phyloP scores from a whole-genome alignment of 2,888 invertebrate genomes.

The Andrena dorsata region DNA sequence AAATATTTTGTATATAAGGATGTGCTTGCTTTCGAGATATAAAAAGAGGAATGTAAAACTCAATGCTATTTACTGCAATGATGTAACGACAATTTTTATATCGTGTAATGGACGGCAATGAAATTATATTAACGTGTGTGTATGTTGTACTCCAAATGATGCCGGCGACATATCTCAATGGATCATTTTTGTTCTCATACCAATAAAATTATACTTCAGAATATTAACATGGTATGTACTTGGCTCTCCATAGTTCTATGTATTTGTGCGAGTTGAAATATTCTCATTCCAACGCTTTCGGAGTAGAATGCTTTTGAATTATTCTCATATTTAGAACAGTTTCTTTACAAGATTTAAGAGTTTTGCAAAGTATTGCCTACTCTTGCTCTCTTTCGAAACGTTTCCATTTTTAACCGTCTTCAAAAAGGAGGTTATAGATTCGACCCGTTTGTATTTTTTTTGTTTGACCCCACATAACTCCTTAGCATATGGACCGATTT shows the following conservation, averaged over 20 bases:
- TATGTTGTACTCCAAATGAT: slow-evolving; percentile 66
- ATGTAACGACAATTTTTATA: slow-evolving; percentile 72
- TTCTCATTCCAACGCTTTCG: neutral
- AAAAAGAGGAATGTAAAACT: slow-evolving; percentile 51
- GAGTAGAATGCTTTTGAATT: neutral
- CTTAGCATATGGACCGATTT: too few relatives aligned
- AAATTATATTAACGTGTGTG: slow-evolving; percentile 61
- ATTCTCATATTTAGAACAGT: too few relatives aligned
- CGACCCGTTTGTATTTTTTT: too few relatives aligned
- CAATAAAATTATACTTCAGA: slow-evolving; percentile 67
- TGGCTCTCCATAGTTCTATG: neutral
- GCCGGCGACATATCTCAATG: slow-evolving; percentile 72
- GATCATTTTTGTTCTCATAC: slow-evolving; percentile 72
- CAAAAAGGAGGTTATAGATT: too few relatives aligned
- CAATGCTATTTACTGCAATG: slow-evolving; percentile 67
- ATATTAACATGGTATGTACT: slow-evolving; percentile 33
- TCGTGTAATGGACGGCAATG: slow-evolving; percentile 66
- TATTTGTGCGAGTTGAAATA: neutral
- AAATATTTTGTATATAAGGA: slow-evolving; percentile 68
- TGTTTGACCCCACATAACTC: too few relatives aligned
- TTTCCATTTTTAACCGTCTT: too few relatives aligned
- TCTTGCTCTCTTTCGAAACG: too few relatives aligned
- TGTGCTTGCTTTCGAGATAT: slow-evolving; percentile 72
- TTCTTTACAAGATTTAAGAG: too few relatives aligned
- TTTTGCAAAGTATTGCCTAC: too few relatives aligned